Conservation (phyloP, 1,140 invertebrate species). For the Lordiphosa collinella region DNA sequence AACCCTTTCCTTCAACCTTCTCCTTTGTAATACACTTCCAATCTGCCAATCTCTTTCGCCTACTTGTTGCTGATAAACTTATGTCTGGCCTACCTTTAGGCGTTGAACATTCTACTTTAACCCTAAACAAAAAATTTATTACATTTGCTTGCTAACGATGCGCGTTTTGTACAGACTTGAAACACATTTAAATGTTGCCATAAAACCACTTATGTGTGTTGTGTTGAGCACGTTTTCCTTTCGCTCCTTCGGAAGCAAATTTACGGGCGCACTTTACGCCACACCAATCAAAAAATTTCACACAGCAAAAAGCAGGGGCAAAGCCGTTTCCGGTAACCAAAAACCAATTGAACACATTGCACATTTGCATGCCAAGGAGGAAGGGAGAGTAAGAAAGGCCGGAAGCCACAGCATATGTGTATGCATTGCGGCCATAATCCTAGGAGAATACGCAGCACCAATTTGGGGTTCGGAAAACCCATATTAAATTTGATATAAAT, state of each 20-base stretch:
- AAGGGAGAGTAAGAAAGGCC: background rate
- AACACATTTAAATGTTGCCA: conserved; percentile 65
- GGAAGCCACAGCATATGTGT: conserved; percentile 26
- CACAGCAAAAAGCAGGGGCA: conserved; percentile 17
- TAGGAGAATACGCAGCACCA: conserved; percentile 31
- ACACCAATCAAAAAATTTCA: conserved; percentile 15
- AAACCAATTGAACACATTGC: conserved; percentile 32
- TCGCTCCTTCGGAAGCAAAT: conserved; percentile 39
- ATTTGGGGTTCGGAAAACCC: conserved; percentile 18
- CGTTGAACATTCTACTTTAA: conserved; percentile 4
- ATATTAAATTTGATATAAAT: conserved; percentile 71
- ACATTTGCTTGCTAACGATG: conserved; percentile 21
- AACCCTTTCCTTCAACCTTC: conserved; percentile 4
- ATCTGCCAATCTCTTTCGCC: background rate
- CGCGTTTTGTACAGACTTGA: conserved; percentile 52
- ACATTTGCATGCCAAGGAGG: conserved; percentile 32
- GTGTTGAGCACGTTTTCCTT: too few relatives aligned
- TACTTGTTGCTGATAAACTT: conserved; percentile 63
- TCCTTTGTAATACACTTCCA: background rate
- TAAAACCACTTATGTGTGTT: conserved; percentile 71
- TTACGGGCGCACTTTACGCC: conserved; percentile 40
- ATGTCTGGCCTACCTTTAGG: conserved; percentile 26
- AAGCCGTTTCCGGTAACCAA: conserved; percentile 14
- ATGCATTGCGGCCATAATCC: conserved; percentile 28
- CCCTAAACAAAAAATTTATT: conserved; percentile 39